Percentiles rank a stretch among this genome's conserved stretches.
These are phyloP conservation scores for Chrysolina americana DNA, from an alignment of 2,888 invertebrate genomes.

Conservation along the genomic window DNA sequence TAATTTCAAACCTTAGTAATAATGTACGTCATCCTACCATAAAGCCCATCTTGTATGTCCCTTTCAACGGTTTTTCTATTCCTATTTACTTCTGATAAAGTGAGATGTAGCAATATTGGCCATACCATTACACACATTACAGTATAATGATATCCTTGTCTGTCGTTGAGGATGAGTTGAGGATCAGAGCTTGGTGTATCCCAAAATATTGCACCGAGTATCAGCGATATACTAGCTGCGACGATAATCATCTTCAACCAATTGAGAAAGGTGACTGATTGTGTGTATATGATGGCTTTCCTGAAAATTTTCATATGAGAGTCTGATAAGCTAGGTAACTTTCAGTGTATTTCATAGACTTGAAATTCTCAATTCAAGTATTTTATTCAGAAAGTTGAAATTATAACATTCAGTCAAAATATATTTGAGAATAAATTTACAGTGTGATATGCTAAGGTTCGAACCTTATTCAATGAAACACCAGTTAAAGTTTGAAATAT, in stretches of 20 bases:
- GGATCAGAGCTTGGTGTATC: conserved; percentile 85
- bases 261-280: conserved; percentile 86
- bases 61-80: conserved; percentile 80
- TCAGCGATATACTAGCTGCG: conserved; percentile 85
- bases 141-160: conserved; percentile 87
- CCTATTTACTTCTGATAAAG: conserved; percentile 73
- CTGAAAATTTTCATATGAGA: conserved; percentile 63
- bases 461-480: too few species aligned
- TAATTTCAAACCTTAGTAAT: conserved; percentile 78
- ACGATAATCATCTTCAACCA: conserved; percentile 85
- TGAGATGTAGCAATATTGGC: conserved; percentile 81
- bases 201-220: conserved; percentile 92
- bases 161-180: conserved; percentile 81
- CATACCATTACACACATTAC: conserved; percentile 84
- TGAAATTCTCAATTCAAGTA: too few species aligned
- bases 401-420: too few species aligned
- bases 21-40: conserved; percentile 84
- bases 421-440: too few species aligned
- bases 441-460: too few species aligned
- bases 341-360: too few species aligned
- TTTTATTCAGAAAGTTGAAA: too few species aligned
- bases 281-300: conserved; percentile 83
- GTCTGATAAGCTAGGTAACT: too few species aligned
- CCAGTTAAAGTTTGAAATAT: too few species aligned
- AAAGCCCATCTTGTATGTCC: conserved; percentile 86